Percentiles rank a stretch among this genome's conserved stretches.
Conservation (phyloP, 2,888 invertebrate species). For the Callosobruchus maculatus region DNA sequence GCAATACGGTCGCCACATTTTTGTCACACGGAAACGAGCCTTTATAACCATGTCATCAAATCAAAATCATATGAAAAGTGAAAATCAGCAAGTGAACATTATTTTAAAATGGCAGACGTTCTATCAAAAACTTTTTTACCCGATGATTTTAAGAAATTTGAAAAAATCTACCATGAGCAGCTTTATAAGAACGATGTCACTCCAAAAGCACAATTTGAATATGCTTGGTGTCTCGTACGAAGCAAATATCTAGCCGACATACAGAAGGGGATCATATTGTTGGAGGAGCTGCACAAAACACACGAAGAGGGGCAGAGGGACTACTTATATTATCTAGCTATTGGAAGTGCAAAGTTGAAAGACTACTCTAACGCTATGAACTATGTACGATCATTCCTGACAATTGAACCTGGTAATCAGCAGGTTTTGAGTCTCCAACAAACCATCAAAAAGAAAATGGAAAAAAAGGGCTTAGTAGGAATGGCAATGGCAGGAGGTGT, state of each 20-base stretch:
- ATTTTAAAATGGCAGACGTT: conserved; percentile 67
- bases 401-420: conserved; percentile 69
- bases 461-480: conserved; percentile 84
- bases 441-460: conserved; percentile 85
- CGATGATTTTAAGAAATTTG: conserved; percentile 90
- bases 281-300: conserved; percentile 78
- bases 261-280: conserved; percentile 81
- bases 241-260: conserved; percentile 87
- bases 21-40: too few species aligned
- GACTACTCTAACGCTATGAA: conserved; percentile 82
- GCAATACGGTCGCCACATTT: too few species aligned
- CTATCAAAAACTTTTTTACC: conserved; percentile 76
- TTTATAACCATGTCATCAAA: too few species aligned
- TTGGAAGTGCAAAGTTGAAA: conserved; percentile 90
- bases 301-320: conserved; percentile 83
- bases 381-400: conserved; percentile 70
- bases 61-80: too few species aligned
- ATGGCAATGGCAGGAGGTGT: conserved; percentile 88
- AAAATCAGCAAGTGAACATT: conserved; percentile 12
- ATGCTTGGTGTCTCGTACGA: conserved; percentile 91
- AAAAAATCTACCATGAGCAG: conserved; percentile 81
- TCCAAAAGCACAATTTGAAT: conserved; percentile 88
- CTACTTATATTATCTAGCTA: conserved; percentile 91
- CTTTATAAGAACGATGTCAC: conserved; percentile 69
- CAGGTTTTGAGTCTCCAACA: conserved; percentile 72